Percentiles rank a stretch among this genome's conserved stretches.
Conservation (phyloP, 2,113 vertebrate species). For the Nothoprocta perdicaria region DNA sequence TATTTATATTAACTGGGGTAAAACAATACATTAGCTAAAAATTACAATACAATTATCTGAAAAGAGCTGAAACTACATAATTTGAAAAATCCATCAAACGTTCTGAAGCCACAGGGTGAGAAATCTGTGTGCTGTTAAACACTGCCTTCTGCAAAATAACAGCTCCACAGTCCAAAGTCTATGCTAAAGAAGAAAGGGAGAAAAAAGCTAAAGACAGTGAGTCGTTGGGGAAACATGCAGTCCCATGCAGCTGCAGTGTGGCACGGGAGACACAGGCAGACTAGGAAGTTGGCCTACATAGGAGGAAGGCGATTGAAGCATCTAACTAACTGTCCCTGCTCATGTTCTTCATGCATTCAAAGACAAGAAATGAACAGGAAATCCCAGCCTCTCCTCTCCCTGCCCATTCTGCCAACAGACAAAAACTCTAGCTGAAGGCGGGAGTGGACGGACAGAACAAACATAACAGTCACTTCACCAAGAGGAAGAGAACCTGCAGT, state of each 20-base stretch:
- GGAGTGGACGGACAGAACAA: not conserved
- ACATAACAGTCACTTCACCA: not conserved
- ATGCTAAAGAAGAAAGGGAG: not conserved
- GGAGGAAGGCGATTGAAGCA: not conserved
- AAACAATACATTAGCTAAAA: not conserved
- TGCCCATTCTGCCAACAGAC: not conserved
- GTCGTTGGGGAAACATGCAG: not conserved
- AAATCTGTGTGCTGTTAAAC: not conserved
- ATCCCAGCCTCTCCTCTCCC: not conserved
- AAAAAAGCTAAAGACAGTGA: not conserved
- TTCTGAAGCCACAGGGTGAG: not conserved
- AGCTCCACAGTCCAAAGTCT: not conserved
- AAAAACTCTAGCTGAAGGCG: fast-evolving
- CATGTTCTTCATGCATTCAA: not conserved
- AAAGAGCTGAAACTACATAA: not conserved
- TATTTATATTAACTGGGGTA: not conserved
- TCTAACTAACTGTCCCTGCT: not conserved
- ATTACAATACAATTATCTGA: not conserved
- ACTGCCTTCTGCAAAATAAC: not conserved
- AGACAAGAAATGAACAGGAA: not conserved
- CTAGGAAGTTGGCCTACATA: not conserved
- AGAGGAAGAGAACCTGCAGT: not conserved
- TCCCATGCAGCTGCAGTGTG: no score
- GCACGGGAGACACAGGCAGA: not conserved
- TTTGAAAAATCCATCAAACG: not conserved